Evolutionary conservation across 2,888 invertebrate genomes (phyloP).

Genomic region (Nineta flava): DNA sequence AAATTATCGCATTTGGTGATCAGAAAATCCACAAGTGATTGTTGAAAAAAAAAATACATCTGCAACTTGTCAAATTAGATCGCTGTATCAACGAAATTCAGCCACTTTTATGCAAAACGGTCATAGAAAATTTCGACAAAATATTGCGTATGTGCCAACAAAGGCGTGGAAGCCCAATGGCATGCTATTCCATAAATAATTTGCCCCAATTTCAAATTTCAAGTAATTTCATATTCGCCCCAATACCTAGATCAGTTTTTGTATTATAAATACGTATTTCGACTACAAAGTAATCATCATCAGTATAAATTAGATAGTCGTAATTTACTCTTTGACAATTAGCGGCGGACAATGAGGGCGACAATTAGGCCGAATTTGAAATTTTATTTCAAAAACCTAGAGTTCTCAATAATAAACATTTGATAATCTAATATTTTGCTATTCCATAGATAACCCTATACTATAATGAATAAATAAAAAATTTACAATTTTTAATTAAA

Average conservation of each 20-base stretch:
- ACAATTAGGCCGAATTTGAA: too few species aligned
- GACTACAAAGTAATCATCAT: too few species aligned
- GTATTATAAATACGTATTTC: too few species aligned
- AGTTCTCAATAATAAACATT: too few species aligned
- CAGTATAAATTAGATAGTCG: too few species aligned
- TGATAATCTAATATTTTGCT: too few species aligned
- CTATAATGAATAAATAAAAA: neutral
- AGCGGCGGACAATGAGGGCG: too few species aligned
- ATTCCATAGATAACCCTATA: neutral
- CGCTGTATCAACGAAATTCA: slow-evolving; percentile 8
- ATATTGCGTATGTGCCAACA: neutral
- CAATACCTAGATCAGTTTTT: too few species aligned
- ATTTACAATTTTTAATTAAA: neutral
- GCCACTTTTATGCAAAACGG: neutral
- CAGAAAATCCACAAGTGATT: slow-evolving; percentile 14
- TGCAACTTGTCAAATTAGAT: slow-evolving; percentile 16
- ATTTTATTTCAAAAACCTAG: too few species aligned
- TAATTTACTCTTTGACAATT: too few species aligned
- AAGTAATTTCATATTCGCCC: too few species aligned
- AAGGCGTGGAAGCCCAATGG: neutral
- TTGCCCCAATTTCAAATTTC: too few species aligned
- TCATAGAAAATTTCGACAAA: neutral
- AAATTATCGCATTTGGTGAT: slow-evolving; percentile 16
- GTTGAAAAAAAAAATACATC: neutral
- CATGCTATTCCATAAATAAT: neutral